phyloP scores from a whole-genome alignment of 1,140 invertebrate species.

The Drosophila quadrilineata region DNA sequence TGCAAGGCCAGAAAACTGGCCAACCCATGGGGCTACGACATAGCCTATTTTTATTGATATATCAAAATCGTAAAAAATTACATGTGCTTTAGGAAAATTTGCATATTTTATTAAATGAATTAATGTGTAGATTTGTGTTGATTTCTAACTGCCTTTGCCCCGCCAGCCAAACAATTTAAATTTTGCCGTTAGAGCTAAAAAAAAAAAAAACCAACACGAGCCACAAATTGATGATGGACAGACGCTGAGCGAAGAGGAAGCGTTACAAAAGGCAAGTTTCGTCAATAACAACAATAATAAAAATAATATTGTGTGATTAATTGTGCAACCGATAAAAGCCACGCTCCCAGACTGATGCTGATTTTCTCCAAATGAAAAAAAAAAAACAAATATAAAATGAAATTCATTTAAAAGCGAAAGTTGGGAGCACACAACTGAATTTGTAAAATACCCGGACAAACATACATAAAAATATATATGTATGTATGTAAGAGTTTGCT shows the following conservation, averaged over 20 bases:
- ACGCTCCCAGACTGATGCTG: background rate
- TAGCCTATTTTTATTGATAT: slow-evolving; percentile 7
- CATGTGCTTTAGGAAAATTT: slow-evolving; percentile 34
- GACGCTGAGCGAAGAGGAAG: background rate
- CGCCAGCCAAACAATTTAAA: slow-evolving; percentile 37
- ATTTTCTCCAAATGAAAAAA: slow-evolving; percentile 40
- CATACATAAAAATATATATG: background rate
- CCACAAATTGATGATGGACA: slow-evolving; percentile 39
- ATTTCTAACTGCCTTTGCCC: slow-evolving; percentile 14
- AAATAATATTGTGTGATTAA: slow-evolving; percentile 59
- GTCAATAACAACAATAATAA: slow-evolving; percentile 26
- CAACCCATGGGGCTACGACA: no score
- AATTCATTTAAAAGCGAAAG: slow-evolving; percentile 49
- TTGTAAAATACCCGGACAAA: slow-evolving; percentile 1
- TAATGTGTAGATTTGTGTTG: slow-evolving; percentile 28
- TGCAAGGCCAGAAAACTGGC: slow-evolving; percentile 18
- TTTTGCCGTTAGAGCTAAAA: slow-evolving; percentile 44
- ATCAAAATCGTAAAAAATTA: slow-evolving; percentile 28
- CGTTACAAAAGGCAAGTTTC: slow-evolving; percentile 16
- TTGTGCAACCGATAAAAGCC: slow-evolving; percentile 51
- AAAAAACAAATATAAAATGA: no score
- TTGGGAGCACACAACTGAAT: background rate
- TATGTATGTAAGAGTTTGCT: background rate
- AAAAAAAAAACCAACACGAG: slow-evolving; percentile 36
- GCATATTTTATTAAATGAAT: slow-evolving; percentile 63